Evolutionary conservation across 2,888 invertebrate species (phyloP), one percentile per base, ranked within the genome.

Genomic region (Strigamia crassipes): DNA sequence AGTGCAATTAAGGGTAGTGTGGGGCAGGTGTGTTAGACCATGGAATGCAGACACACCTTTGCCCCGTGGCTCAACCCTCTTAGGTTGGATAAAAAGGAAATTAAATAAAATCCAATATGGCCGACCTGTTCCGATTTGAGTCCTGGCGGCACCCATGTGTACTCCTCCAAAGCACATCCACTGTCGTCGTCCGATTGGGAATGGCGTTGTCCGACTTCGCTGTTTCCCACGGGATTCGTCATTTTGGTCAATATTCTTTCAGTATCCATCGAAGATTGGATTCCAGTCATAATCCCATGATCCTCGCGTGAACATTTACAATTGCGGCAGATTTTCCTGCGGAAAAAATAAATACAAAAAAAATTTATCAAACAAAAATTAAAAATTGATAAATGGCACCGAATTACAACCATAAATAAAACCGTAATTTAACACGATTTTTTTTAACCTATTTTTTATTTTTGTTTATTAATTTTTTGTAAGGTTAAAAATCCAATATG

Each of bases 131-230:
- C 97, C 0, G 98, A 97, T 87, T 97, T 92, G 18, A 98, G 90
- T 83, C 97, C 97, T 2, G 96, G 96, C 56, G 99, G 99, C 84
- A 98, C 96, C 98, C 98, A 99, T 1, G 97, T 96, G 89, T 97
- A 98, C 89, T 99, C 98, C 88, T 99, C 98, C 84, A 99, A 89
- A 27, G 97, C 97, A 88, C 98, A 99, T 12, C 99, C 98, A 82
- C 96, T 96, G 89, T 99, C 99, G 87, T 98, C 97, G 88, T 99
- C 99, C 84, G 96, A 96, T 88, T 96, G 96, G 79, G 96, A 95
- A 86, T 95, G 94, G 83, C 95, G 89, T 86, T 94, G 94, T 82
- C 94, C 93, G 86, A 94, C 93, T 84, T 89, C 86, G 80, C 89
- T 66, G 86, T 86, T 83, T 46, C n/a, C 87, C 88, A 6, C 84